Conservation (phyloP, 2,113 vertebrate genomes). For the Leiothrix lutea region DNA sequence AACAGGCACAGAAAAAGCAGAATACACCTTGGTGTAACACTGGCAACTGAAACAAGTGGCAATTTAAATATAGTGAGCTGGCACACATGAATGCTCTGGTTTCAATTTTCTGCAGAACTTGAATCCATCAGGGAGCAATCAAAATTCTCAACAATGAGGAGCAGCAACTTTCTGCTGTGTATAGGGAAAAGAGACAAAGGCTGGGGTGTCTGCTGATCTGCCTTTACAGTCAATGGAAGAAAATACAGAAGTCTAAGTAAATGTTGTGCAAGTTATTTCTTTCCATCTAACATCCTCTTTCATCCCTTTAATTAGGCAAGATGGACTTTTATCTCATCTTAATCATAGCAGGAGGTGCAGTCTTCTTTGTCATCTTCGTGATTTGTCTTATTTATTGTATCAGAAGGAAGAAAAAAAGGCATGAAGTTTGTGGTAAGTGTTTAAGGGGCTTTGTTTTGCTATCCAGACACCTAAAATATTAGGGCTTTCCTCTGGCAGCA, state of each 20-base stretch:
- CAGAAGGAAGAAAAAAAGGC: slow-evolving; percentile 15
- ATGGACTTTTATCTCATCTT: slow-evolving; percentile 16
- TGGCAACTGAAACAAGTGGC: background rate
- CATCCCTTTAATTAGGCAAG: background rate
- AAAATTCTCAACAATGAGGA: background rate
- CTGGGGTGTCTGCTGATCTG: background rate
- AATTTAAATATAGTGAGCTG: background rate
- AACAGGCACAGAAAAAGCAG: background rate
- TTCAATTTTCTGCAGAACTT: background rate
- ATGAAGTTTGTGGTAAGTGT: background rate
- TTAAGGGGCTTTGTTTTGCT: background rate
- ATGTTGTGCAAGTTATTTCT: background rate
- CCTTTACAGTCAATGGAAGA: background rate
- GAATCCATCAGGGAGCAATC: background rate
- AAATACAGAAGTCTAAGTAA: background rate
- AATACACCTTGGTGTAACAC: background rate
- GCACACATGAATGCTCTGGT: background rate
- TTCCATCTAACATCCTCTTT: background rate
- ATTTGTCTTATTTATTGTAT: slow-evolving; percentile 49
- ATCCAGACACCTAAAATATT: background rate
- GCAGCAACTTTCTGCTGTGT: background rate
- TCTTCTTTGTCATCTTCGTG: background rate
- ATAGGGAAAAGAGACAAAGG: background rate
- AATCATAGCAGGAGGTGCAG: slow-evolving; percentile 28
- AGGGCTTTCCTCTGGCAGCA: background rate